Evolutionary conservation across 2,888 invertebrate genomes (phyloP).

Genomic region (Eubasilissa splendida): DNA sequence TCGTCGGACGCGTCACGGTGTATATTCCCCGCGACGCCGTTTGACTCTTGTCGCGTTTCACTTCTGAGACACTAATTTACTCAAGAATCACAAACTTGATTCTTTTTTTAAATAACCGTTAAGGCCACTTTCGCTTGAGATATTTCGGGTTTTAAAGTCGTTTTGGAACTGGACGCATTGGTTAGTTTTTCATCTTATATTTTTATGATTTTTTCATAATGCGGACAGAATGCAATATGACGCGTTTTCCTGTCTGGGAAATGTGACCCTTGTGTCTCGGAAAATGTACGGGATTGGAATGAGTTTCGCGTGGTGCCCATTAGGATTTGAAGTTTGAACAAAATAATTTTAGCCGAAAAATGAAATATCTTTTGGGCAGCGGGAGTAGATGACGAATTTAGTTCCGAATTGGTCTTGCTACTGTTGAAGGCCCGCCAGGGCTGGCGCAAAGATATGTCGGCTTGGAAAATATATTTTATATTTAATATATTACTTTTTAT

Average conservation of each 20-base stretch:
- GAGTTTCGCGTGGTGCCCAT: conserved; percentile 27
- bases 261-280: conserved; percentile 34
- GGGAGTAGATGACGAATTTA: conserved; percentile 58
- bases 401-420: conserved; percentile 59
- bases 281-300: conserved; percentile 5
- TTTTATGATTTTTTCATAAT: conserved; percentile 58
- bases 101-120: neutral
- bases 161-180: conserved; percentile 25
- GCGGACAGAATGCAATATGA: conserved; percentile 43
- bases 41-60: conserved; percentile 30
- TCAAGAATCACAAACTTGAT: neutral
- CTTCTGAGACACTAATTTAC: conserved; percentile 1
- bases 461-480: neutral
- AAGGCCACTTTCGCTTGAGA: conserved; percentile 14
- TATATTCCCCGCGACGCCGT: conserved; percentile 26
- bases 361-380: conserved; percentile 59
- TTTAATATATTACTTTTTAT: neutral
- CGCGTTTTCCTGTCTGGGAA: conserved; percentile 24
- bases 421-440: conserved; percentile 51
- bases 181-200: conserved; percentile 59
- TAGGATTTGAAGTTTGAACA: conserved; percentile 43
- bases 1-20: neutral
- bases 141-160: conserved; percentile 7
- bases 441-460: conserved; percentile 42
- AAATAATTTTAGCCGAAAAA: conserved; percentile 58